Evolutionary conservation across 2,797 vertebrate genomes (phyloP).

Genomic region (Falco novaeseelandiae): DNA sequence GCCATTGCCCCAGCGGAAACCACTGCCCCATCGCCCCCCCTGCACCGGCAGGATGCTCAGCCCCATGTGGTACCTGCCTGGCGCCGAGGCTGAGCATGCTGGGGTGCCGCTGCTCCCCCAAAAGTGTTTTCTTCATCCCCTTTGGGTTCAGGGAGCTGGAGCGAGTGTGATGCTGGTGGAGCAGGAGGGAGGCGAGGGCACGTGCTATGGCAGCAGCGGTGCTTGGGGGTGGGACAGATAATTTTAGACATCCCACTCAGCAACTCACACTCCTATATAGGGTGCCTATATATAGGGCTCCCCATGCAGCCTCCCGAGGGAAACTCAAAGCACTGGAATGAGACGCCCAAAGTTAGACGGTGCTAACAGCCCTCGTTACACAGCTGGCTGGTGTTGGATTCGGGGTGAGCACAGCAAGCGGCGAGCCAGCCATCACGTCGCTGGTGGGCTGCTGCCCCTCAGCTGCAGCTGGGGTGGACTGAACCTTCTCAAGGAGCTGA

Average conservation of each 20-base stretch:
- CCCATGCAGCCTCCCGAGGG: not conserved
- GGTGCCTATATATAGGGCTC: slow-evolving; percentile 55
- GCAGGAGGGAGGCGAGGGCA: not conserved
- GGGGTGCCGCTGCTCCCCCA: not conserved
- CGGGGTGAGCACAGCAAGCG: fast-evolving
- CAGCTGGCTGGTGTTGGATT: not conserved
- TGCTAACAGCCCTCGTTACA: not conserved
- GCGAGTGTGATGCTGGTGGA: not conserved
- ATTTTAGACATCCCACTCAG: slow-evolving; percentile 58
- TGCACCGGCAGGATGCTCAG: not conserved
- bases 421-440: fast-evolving
- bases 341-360: not conserved
- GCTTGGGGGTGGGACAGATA: slow-evolving; percentile 39
- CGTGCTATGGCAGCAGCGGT: not conserved
- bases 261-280: slow-evolving; percentile 33
- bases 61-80: fast-evolving
- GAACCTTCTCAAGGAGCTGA: not conserved
- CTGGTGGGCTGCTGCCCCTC: not conserved
- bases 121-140: not conserved
- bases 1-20: fast-evolving
- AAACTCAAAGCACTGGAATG: not conserved
- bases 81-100: fast-evolving
- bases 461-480: not conserved
- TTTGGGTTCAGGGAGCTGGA: not conserved
- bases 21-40: not conserved